Base-by-base conservation (phyloP, 1,140 invertebrate genomes). In the Megathymus violae region DNA sequence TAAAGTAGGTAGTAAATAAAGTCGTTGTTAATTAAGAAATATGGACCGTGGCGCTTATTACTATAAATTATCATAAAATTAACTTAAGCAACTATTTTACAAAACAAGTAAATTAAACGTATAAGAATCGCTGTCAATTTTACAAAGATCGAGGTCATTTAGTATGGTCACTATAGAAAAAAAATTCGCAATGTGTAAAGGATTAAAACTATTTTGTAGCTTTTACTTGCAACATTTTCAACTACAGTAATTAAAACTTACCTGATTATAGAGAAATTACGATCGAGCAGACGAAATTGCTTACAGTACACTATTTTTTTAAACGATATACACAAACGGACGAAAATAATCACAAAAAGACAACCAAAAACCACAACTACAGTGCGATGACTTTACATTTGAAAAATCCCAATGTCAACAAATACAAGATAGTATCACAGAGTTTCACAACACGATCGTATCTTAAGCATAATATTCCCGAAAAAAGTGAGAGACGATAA, bases 261-360 rank as follows among this genome's bases (percentile, higher is more conserved):
- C 25, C 46, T n/a, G 46, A 27, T 0, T 7, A 48, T 3, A 13
- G 27, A 34, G 46, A 48, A 34, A 48, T 22, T 16, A 48, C 13
- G 13, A 25, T 48, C 22, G 27, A 27, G 13, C 10, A 48, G 31
- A 11, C 31, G 4, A 25, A 31, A 31, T 11, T 25, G 14, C 25
- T 27, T 5, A 4, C 46, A 48, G 7, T 25, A 48, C 25, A 48
- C 46, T n/a, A 10, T n/a, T 41, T 25, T 15, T 56, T 43, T 27
- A 43, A 56, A 43, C 11, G 51, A 43, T 43, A 15, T n/a, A 43
- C 63, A 52, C 47, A 34, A 59, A 64, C 46, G 11, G 31, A 44
- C 47, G 25, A 59, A 64, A 64, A 59, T 48, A 65, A 59, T 51
- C 63, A 65, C 54, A 65, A 64, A 59, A 64, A 51, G 48, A 63